phyloP scores from a whole-genome alignment of 2,113 vertebrate genomes.

The Crotalus tigris region DNA sequence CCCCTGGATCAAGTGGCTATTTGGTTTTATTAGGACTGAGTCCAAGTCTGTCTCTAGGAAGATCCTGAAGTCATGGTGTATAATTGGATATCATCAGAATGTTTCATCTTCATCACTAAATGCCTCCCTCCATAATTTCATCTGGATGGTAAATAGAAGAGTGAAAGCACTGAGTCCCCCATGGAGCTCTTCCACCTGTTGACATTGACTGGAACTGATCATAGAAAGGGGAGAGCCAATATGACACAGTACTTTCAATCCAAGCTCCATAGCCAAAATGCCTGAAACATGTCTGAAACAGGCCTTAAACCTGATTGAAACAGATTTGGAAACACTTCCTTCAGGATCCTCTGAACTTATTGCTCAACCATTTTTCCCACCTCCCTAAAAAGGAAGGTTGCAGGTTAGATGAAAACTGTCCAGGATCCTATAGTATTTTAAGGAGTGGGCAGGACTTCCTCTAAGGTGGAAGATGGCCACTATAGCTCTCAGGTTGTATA shows the following conservation, averaged over 20 bases:
- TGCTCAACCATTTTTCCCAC: neutral
- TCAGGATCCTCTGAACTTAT: neutral
- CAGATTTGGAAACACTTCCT: neutral
- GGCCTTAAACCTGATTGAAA: neutral
- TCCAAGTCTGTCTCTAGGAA: neutral
- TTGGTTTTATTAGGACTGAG: neutral
- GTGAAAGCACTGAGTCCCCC: neutral
- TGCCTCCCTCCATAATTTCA: neutral
- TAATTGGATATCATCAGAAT: neutral
- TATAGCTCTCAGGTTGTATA: neutral
- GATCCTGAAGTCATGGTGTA: neutral
- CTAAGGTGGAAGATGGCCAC: neutral
- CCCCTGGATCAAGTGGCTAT: neutral
- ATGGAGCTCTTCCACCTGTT: neutral
- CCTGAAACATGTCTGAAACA: neutral
- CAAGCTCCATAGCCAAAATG: neutral
- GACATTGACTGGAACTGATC: neutral
- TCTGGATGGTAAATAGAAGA: neutral
- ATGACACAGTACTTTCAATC: neutral
- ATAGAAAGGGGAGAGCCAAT: neutral
- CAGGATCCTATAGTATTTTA: neutral
- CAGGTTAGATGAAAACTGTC: neutral
- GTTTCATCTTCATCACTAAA: neutral
- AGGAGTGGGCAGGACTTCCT: neutral
- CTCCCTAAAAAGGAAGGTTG: neutral